These are phyloP conservation scores for Tympanuchus pallidicinctus DNA, from an alignment of 2,113 vertebrate genomes.

Conservation along the genomic window DNA sequence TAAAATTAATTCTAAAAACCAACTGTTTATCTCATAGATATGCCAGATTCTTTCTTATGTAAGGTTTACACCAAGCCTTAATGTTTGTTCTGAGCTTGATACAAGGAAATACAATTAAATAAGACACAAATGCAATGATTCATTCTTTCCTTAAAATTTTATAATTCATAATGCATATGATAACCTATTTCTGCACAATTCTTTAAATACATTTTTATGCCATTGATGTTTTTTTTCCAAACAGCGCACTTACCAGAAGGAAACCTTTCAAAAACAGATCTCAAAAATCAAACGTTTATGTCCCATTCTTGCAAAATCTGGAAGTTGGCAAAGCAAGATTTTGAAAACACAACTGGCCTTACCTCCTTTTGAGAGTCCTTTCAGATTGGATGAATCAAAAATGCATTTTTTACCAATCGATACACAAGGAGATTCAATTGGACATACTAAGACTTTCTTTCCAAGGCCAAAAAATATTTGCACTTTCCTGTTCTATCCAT, in stretches of 20 bases:
- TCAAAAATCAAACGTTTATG: not conserved
- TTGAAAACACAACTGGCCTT: not conserved
- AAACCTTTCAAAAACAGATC: not conserved
- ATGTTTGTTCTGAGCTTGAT: not conserved
- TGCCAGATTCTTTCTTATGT: not conserved
- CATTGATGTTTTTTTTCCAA: not conserved
- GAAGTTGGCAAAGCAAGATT: not conserved
- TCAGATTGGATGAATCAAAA: not conserved
- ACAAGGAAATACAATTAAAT: not conserved
- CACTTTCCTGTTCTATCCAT: not conserved
- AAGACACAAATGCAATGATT: not conserved
- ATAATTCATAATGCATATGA: not conserved
- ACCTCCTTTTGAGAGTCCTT: not conserved
- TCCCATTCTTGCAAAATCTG: not conserved
- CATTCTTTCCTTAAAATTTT: not conserved
- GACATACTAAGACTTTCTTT: not conserved
- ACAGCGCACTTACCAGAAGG: not conserved
- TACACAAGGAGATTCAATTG: not conserved
- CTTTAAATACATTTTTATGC: not conserved
- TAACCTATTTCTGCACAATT: not conserved
- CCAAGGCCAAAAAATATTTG: not conserved
- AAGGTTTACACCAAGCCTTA: not conserved
- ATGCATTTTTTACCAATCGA: not conserved
- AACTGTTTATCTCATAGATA: not conserved
- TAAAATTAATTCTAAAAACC: not conserved